phyloP scores from a whole-genome alignment of 2,888 invertebrate species.

The Panzeria rudis region DNA sequence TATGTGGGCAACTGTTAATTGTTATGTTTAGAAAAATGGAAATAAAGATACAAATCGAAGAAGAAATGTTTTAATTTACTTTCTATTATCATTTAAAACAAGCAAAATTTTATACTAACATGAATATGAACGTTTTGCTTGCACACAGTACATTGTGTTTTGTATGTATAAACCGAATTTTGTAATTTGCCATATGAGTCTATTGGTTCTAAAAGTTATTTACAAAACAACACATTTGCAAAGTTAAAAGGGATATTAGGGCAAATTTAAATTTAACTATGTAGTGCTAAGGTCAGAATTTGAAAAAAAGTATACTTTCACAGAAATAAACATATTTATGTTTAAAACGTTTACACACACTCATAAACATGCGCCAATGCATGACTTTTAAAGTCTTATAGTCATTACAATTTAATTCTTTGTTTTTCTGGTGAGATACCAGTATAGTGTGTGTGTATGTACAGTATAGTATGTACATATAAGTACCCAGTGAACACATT shows the following conservation, averaged over 20 bases:
- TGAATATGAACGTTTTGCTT: conserved; percentile 3
- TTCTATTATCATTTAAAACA: conserved; percentile 61
- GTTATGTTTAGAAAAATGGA: not conserved
- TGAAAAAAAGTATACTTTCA: not conserved
- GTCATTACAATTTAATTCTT: conserved; percentile 45
- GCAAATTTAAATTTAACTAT: conserved; percentile 62
- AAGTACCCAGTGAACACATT: too few relatives aligned
- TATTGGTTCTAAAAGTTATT: not conserved
- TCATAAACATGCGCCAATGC: not conserved
- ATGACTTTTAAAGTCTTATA: conserved; percentile 54
- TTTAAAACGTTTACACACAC: not conserved
- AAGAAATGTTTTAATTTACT: conserved; percentile 68
- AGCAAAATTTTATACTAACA: conserved; percentile 45
- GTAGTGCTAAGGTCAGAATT: conserved; percentile 55
- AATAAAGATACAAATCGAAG: conserved; percentile 15
- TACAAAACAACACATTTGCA: not conserved
- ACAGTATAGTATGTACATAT: not conserved
- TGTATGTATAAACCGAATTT: not conserved
- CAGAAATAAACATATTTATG: not conserved
- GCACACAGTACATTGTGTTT: not conserved
- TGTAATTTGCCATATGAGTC: not conserved
- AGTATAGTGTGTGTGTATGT: not conserved
- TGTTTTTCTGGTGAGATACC: conserved; percentile 4
- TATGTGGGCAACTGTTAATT: conserved; percentile 1
- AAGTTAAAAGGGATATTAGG: conserved; percentile 26